Conservation (phyloP, 2,888 invertebrate species). For the Oligia strigilis region DNA sequence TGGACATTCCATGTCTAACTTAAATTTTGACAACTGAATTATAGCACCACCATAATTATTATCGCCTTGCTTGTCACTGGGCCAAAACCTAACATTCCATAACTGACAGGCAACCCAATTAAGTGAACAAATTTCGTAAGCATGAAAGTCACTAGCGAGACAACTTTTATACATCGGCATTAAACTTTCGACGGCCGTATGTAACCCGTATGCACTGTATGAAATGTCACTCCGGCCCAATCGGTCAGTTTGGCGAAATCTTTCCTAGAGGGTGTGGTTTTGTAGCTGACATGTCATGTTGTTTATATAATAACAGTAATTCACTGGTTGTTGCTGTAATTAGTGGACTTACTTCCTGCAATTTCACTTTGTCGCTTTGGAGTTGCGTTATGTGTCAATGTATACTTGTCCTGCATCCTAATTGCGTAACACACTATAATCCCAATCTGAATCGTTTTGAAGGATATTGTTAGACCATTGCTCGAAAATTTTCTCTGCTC, state of each 20-base stretch:
- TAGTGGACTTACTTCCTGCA: conserved; percentile 45
- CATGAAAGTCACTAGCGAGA: conserved; percentile 78
- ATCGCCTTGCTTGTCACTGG: conserved; percentile 34
- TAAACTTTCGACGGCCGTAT: conserved; percentile 71
- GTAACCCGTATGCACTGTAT: conserved; percentile 23
- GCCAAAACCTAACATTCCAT: conserved; percentile 65
- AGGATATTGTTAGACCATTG: no score
- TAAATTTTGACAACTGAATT: neutral
- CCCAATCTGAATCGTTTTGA: no score
- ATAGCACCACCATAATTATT: conserved; percentile 25
- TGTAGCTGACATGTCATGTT: conserved; percentile 35
- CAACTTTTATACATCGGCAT: conserved; percentile 77
- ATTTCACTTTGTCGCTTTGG: conserved; percentile 48
- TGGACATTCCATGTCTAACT: no score
- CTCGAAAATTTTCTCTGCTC: no score
- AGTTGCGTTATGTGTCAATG: conserved; percentile 40
- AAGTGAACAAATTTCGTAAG: conserved; percentile 78
- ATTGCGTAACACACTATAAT: neutral
- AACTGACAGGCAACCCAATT: conserved; percentile 75
- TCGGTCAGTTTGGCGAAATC: conserved; percentile 52
- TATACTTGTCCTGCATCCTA: conserved; percentile 18
- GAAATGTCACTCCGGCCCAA: conserved; percentile 59
- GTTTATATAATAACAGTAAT: conserved; percentile 58
- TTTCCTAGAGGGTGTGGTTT: conserved; percentile 32
- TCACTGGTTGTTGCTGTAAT: conserved; percentile 37